Evolutionary conservation across 2,797 vertebrate genomes (phyloP).

Genomic region (Enteromius fasciolatus): DNA sequence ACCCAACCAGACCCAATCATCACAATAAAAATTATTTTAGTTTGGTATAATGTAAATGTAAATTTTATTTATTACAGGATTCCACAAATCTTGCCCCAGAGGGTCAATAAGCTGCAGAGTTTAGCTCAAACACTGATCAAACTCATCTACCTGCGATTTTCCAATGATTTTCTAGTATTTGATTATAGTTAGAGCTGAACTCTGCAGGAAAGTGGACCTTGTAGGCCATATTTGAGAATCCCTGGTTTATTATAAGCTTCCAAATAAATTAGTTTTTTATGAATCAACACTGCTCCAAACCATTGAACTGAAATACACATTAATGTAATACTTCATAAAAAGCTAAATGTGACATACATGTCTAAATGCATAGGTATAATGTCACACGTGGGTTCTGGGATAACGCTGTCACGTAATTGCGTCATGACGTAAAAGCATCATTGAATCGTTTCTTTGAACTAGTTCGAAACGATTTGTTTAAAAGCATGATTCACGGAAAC

Average conservation of each 20-base stretch:
- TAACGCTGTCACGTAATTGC: not conserved
- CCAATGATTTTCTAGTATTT: not conserved
- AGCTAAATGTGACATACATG: not conserved
- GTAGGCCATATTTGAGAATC: not conserved
- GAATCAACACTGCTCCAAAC: not conserved
- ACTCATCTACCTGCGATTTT: not conserved
- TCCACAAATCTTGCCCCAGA: not conserved
- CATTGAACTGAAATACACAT: not conserved
- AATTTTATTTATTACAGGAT: not conserved
- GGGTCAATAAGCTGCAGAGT: not conserved
- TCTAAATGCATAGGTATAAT: not conserved
- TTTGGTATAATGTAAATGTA: not conserved
- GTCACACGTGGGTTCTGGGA: not conserved
- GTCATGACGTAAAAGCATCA: constrained; percentile 8
- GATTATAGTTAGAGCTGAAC: not conserved
- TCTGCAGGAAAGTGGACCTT: not conserved
- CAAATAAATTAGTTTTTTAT: not conserved
- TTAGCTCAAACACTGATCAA: not conserved
- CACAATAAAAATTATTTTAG: not conserved
- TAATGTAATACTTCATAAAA: not conserved
- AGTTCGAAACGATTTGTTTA: not conserved
- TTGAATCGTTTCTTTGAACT: not conserved
- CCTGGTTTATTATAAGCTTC: not conserved
- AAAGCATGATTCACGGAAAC: not conserved
- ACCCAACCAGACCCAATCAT: not conserved